A percentile compares a stretch with the other conserved stretches of the same genome.
These are phyloP conservation scores for Scortum barcoo DNA, from an alignment of 2,113 vertebrate genomes.

Conservation along the genomic window DNA sequence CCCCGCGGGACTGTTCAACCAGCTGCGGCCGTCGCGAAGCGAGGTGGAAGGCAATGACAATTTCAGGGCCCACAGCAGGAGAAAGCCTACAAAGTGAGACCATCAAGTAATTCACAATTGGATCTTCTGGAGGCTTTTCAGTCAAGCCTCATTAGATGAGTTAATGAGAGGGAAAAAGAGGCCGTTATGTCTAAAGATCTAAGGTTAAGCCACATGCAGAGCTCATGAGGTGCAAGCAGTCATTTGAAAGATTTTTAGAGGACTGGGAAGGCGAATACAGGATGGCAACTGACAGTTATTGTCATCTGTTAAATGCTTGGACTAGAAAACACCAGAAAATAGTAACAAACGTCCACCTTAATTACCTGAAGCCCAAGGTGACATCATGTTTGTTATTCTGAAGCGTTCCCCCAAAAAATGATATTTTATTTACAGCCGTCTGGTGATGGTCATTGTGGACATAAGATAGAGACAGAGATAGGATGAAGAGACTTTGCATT, in stretches of 20 bases:
- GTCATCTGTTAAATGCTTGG: neutral
- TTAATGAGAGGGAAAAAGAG: neutral
- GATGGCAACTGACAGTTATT: neutral
- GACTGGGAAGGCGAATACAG: neutral
- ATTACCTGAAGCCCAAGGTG: neutral
- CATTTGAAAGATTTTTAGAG: neutral
- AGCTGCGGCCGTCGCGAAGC: neutral
- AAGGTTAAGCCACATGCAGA: neutral
- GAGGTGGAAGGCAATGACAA: neutral
- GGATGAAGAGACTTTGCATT: neutral
- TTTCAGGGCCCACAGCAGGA: constrained; percentile 11
- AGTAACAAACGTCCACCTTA: neutral
- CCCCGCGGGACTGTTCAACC: neutral
- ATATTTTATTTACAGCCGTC: neutral
- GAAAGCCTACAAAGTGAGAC: neutral
- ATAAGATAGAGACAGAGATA: too few species aligned
- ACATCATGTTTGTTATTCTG: neutral
- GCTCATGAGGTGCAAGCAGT: neutral
- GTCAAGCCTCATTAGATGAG: neutral
- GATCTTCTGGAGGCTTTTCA: neutral
- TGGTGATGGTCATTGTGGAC: too few species aligned
- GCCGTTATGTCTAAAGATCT: neutral
- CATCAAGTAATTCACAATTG: constrained; percentile 9
- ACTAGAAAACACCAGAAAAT: neutral
- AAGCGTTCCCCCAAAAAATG: neutral